Conservation (phyloP, 2,888 invertebrate species). For the Teleogryllus oceanicus region DNA sequence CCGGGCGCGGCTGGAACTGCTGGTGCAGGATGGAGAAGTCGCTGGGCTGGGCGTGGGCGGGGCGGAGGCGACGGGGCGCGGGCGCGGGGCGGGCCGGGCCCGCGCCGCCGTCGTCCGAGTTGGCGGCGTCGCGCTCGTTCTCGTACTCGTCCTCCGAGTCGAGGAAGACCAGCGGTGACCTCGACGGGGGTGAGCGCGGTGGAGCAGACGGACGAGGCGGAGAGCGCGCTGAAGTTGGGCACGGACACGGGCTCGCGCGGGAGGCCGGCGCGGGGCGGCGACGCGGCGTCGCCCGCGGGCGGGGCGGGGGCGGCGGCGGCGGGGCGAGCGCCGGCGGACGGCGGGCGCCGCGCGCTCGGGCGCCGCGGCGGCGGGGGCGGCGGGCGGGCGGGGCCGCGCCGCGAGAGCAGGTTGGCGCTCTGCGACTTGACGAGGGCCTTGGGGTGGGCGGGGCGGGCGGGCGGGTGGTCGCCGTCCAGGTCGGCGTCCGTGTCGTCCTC, state of each 20-base stretch:
- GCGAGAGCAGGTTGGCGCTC: slow-evolving; percentile 49
- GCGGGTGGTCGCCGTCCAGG: slow-evolving; percentile 11
- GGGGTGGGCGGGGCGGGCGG: background rate
- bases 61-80: slow-evolving; percentile 33
- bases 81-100: slow-evolving; percentile 36
- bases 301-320: slow-evolving; percentile 58
- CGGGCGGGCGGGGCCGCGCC: slow-evolving; percentile 46
- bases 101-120: background rate
- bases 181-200: slow-evolving; percentile 65
- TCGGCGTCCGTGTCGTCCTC: background rate
- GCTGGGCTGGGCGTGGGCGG: slow-evolving; percentile 30
- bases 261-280: slow-evolving; percentile 43
- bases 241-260: slow-evolving; percentile 69
- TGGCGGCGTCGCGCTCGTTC: slow-evolving; percentile 32
- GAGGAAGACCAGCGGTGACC: slow-evolving; percentile 64
- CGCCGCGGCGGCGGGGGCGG: slow-evolving; percentile 56
- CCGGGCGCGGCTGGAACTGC: slow-evolving; percentile 51
- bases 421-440: slow-evolving; percentile 49
- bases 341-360: slow-evolving; percentile 40
- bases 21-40: slow-evolving; percentile 54
- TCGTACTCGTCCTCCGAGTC: slow-evolving; percentile 64
- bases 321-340: slow-evolving; percentile 22
- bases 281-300: slow-evolving; percentile 45
- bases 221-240: slow-evolving; percentile 68
- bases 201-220: slow-evolving; percentile 53